phyloP scores from a whole-genome alignment of 2,888 invertebrate species.

The Agrochola lychnidis region DNA sequence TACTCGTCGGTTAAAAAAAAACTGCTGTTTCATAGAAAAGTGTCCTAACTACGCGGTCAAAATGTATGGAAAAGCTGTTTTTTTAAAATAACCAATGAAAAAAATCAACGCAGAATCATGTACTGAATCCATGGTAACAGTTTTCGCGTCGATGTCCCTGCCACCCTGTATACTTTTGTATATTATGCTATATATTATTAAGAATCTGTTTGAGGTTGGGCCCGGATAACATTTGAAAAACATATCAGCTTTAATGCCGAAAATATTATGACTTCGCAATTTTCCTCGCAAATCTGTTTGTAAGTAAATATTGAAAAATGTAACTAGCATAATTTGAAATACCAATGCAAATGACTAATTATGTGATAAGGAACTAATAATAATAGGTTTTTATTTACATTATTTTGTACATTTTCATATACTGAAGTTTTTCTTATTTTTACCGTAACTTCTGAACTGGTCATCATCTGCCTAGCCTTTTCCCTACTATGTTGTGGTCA shows the following conservation, averaged over 20 bases:
- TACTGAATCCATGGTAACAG: no score
- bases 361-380: conserved; percentile 5
- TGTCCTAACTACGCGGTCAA: no score
- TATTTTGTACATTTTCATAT: conserved; percentile 16
- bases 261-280: neutral
- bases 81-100: no score
- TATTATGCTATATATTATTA: neutral
- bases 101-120: no score
- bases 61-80: no score
- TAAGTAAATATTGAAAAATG: conserved; percentile 8
- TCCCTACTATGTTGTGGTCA: no score
- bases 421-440: neutral
- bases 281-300: neutral
- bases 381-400: conserved; percentile 3
- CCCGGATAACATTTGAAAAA: neutral
- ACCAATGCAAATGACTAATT: conserved; percentile 46
- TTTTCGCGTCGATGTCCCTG: no score
- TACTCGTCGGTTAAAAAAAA: no score
- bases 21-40: no score
- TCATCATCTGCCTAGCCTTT: no score
- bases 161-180: neutral
- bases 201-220: neutral
- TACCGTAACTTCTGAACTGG: no score
- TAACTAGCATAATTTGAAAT: conserved; percentile 38
- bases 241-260: neutral